Evolutionary conservation across 2,888 invertebrate species (phyloP).

Genomic region (Metopia argyrocephala): DNA sequence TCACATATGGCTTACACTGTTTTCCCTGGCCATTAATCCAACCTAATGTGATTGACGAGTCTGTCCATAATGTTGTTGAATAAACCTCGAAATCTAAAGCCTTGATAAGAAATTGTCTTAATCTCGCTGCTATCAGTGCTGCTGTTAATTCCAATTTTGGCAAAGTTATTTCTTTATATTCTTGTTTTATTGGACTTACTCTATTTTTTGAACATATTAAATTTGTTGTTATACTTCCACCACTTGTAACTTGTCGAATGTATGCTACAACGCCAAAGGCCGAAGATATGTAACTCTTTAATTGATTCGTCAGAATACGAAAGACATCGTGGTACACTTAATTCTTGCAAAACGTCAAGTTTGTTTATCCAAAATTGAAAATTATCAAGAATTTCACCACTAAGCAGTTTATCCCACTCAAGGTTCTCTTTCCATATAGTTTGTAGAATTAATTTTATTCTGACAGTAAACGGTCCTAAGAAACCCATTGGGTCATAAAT

Average conservation of each 20-base stretch:
- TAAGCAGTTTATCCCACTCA: slow-evolving; percentile 33
- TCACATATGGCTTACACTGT: slow-evolving; percentile 34
- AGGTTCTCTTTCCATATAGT: slow-evolving; percentile 15
- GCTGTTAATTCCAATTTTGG: slow-evolving; percentile 29
- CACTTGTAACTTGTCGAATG: slow-evolving; percentile 19
- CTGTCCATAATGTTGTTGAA: slow-evolving; percentile 12
- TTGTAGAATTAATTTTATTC: slow-evolving; percentile 53
- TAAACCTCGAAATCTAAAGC: slow-evolving; percentile 41
- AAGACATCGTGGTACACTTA: slow-evolving; percentile 16
- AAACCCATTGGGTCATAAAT: not conserved
- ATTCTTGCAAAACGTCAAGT: not conserved
- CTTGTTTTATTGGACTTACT: slow-evolving; percentile 2
- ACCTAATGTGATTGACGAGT: slow-evolving; percentile 23
- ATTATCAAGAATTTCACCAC: slow-evolving; percentile 3
- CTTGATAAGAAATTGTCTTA: slow-evolving; percentile 14
- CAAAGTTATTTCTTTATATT: not conserved
- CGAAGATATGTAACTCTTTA: slow-evolving; percentile 37
- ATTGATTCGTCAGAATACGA: not conserved
- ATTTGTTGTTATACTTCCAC: slow-evolving; percentile 17
- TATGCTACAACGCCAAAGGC: slow-evolving; percentile 60
- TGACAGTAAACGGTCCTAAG: slow-evolving; percentile 30
- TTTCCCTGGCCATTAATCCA: slow-evolving; percentile 27
- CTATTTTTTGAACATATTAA: not conserved
- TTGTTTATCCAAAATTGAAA: slow-evolving; percentile 23
- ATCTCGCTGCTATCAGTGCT: not conserved